These are phyloP conservation scores for Thermophis baileyi DNA, from an alignment of 2,113 vertebrate genomes.

Conservation along the genomic window DNA sequence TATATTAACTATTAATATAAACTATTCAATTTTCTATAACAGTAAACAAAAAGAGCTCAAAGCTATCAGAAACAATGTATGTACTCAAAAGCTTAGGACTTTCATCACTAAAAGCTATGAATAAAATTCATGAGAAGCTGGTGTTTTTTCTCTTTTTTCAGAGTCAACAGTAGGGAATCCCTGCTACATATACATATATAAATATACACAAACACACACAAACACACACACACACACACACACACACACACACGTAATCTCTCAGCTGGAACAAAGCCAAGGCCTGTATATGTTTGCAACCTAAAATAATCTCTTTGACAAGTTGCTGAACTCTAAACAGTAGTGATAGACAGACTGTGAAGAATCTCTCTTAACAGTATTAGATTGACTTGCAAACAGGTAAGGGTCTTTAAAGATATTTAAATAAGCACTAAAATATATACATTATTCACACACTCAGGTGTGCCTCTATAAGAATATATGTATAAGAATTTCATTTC, in stretches of 20 bases:
- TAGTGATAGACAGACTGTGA: accelerated
- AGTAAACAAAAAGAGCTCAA: not conserved
- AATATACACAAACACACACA: no score
- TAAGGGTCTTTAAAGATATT: constrained; percentile 8
- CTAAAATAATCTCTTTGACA: not conserved
- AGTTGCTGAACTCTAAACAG: not conserved
- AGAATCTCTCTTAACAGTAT: not conserved
- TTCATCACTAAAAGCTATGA: not conserved
- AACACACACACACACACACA: no score
- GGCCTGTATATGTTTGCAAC: not conserved
- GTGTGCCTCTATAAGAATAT: not conserved
- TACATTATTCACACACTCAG: not conserved
- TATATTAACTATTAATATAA: not conserved
- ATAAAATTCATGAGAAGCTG: not conserved
- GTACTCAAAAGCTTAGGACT: not conserved
- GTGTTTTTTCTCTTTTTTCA: not conserved
- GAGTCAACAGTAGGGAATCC: not conserved
- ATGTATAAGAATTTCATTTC: not conserved
- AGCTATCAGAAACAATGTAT: not conserved
- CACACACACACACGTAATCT: not conserved
- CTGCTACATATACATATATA: no score
- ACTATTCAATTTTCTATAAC: not conserved
- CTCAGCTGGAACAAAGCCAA: not conserved
- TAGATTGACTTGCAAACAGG: not conserved
- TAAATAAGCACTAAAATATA: not conserved